Conservation (phyloP, 1,140 invertebrate species). For the Vanessa atalanta region DNA sequence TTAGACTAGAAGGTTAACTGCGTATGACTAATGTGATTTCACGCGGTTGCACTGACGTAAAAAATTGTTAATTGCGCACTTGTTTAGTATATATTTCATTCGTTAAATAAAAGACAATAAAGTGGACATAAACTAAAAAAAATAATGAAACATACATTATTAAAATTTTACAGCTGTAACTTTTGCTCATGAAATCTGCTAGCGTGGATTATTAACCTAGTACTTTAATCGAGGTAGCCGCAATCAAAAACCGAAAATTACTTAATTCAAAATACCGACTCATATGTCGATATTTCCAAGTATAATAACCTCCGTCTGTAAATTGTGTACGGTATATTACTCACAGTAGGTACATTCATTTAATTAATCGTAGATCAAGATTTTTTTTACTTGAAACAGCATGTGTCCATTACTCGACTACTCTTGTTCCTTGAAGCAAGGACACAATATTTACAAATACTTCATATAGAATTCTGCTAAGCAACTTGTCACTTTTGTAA, state of each 20-base stretch:
- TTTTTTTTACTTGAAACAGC: conserved; percentile 3
- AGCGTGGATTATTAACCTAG: not conserved
- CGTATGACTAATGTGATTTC: conserved; percentile 18
- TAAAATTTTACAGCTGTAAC: not conserved
- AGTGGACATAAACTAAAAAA: not conserved
- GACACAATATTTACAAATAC: conserved; percentile 11
- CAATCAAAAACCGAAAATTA: not conserved
- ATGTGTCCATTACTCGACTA: not conserved
- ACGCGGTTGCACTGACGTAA: conserved; percentile 5
- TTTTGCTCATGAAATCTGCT: not conserved
- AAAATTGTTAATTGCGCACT: conserved; percentile 5
- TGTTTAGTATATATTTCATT: conserved; percentile 9
- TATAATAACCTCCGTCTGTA: not conserved
- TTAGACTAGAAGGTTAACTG: conserved; percentile 15
- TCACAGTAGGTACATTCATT: not conserved
- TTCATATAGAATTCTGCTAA: conserved; percentile 8
- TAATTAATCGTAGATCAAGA: not conserved
- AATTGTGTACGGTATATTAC: not conserved
- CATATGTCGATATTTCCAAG: not conserved
- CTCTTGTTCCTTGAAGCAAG: conserved; percentile 5
- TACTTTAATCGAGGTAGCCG: not conserved
- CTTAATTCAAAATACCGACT: not conserved
- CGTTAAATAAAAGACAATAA: conserved; percentile 27
- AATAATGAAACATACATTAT: not conserved
- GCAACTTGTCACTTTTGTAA: conserved; percentile 35